Conservation (phyloP, 2,888 invertebrate species). For the Amphiduros pacificus region DNA sequence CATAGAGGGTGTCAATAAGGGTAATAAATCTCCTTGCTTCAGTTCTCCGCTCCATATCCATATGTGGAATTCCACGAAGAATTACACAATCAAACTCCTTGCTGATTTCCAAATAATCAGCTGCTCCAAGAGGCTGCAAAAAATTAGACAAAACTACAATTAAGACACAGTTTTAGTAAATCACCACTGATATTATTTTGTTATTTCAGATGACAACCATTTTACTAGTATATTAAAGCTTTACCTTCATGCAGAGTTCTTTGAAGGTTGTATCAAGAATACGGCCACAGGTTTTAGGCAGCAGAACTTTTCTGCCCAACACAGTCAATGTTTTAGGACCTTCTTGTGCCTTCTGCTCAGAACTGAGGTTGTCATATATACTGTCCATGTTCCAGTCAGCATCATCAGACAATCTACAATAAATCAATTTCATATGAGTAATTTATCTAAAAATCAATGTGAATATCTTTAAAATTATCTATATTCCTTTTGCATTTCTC, state of each 20-base stretch:
- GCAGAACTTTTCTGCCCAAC: slow-evolving; percentile 83
- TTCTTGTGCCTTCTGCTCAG: too few species aligned
- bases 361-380: too few species aligned
- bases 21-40: slow-evolving; percentile 93
- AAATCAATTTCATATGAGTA: too few species aligned
- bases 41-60: slow-evolving; percentile 79
- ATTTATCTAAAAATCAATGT: too few species aligned
- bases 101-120: slow-evolving; percentile 89
- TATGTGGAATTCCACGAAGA: slow-evolving; percentile 83
- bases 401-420: too few species aligned
- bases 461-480: too few species aligned
- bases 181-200: too few species aligned
- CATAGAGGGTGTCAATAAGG: slow-evolving; percentile 94
- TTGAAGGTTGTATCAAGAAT: slow-evolving; percentile 85
- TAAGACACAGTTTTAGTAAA: not conserved
- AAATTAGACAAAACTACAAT: not conserved
- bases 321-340: slow-evolving; percentile 84
- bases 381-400: too few species aligned
- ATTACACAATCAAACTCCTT: slow-evolving; percentile 95
- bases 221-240: not conserved
- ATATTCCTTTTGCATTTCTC: too few species aligned
- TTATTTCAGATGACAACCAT: not conserved
- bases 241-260: slow-evolving; percentile 88
- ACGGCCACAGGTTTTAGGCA: slow-evolving; percentile 88
- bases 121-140: slow-evolving; percentile 83